Base-by-base conservation (phyloP, 2,113 vertebrate genomes). In the Dendrocopos noguchii region DNA sequence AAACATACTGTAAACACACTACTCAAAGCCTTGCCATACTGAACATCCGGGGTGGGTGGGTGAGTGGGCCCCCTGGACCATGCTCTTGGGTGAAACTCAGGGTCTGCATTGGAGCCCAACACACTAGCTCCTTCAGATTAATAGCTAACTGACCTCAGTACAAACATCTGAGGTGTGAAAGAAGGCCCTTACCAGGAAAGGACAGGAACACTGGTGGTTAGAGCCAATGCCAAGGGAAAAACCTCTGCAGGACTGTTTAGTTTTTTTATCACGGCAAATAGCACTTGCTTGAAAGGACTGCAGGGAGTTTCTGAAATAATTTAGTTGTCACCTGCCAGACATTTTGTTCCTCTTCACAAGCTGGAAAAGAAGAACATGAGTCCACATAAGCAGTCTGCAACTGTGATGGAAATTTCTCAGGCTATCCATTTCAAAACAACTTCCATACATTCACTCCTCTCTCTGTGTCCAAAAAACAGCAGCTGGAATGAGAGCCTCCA, bases 91-190 rank as follows among this genome's bases (percentile, higher is more conserved):
- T 6, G 1, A 42, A 72, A 61, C 53, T 64, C 87, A 61, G 50
- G n/a, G 20, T 64, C 53, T 87, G 64, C 3, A 2, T 15, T 7
- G 2, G 29, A 83, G 66, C 33, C 36, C 0, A 0, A 71, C 33
- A 55, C 22, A 29, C 12, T 14, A 55, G 12, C 33, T 82, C n/a
- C 55, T 87, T 47, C 11, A n/a, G 31, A 50, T n/a, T 20, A 84
- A 33, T 44, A 91, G 18, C 46, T 66, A 75, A 19, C 50, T 70
- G 42, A 61, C 27, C 13, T 61, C 0, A 0, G 19, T 42, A 44
- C 5, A 65, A 65, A 81, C 55, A 80, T 4, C 31, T 36, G 71
- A 84, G 59, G 22, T n/a, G 42, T 34, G 42, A 89, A 68, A 66
- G 71, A 68, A 81, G 12, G 18, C 1, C 15, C 10, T 14, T 79